These are phyloP conservation scores for Zosterops lateralis DNA, from an alignment of 2,113 vertebrate species.

Conservation along the genomic window DNA sequence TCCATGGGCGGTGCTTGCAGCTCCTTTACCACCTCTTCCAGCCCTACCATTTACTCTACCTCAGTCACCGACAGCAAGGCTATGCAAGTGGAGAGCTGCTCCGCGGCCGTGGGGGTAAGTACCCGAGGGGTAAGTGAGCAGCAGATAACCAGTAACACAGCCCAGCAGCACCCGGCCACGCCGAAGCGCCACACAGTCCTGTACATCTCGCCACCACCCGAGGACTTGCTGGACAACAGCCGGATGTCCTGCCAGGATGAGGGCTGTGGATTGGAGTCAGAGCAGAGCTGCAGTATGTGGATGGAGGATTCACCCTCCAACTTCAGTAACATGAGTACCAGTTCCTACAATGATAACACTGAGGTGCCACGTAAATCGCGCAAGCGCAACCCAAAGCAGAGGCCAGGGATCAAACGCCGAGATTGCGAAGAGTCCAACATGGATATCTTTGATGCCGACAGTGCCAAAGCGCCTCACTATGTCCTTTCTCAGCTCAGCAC, in stretches of 20 bases:
- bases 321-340: slow-evolving; percentile 95
- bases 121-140: slow-evolving; percentile 87
- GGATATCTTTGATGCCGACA: slow-evolving; percentile 98
- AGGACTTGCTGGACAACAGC: slow-evolving; percentile 97
- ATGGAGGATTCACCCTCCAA: slow-evolving; percentile 97
- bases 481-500: slow-evolving; percentile 95
- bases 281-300: slow-evolving; percentile 98
- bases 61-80: slow-evolving; percentile 88
- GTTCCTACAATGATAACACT: slow-evolving; percentile 98
- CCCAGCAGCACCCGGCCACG: slow-evolving; percentile 84
- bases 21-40: slow-evolving; percentile 97
- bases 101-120: slow-evolving; percentile 87
- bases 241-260: slow-evolving; percentile 97
- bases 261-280: slow-evolving; percentile 85
- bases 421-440: slow-evolving; percentile 87
- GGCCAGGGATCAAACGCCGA: slow-evolving; percentile 88
- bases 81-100: slow-evolving; percentile 84
- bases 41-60: slow-evolving; percentile 90
- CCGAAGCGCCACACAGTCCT: slow-evolving; percentile 87
- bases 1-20: slow-evolving; percentile 97
- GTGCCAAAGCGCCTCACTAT: slow-evolving; percentile 98
- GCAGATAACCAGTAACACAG: slow-evolving; percentile 79
- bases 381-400: slow-evolving; percentile 95
- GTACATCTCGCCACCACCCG: slow-evolving; percentile 97
- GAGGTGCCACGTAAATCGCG: slow-evolving; percentile 98